Evolutionary conservation across 2,888 invertebrate species (phyloP), one percentile per base, ranked within the genome.

Genomic region (Platycheirus rosarum): DNA sequence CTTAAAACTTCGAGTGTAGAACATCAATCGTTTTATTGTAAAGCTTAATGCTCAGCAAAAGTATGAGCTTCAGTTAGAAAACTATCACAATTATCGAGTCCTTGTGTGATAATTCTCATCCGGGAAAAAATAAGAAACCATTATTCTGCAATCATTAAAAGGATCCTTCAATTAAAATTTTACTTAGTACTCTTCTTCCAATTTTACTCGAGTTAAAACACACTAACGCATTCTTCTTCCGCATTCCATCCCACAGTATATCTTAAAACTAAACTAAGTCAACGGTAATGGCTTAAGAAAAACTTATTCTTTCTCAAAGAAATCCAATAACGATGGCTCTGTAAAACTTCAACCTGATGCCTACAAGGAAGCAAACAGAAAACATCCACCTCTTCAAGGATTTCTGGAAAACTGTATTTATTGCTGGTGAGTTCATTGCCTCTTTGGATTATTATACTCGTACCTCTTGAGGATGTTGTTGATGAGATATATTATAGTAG

Each of bases 111-210:
- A 0, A 53, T n/a, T 53, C 20, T 53, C n/a, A 35, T 18, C 13
- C 3, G 7, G n/a, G 35, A 40, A 14, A n/a, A 23, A 26, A 57
- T 9, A 40, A 8, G 55, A 37, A 57, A 57, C 18, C 62, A 73
- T 73, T 53, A 55, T 53, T 32, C 46, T 60, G 53, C 40, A 73
- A 73, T 73, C 68, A 78, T 73, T 57, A 62, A 57, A 57, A 40
- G 40, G 13, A 37, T 73, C 35, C 18, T 71, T 73, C 66, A 68
- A 78, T 73, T 78, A 73, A 46, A 40, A n/a, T 66, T 23, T 69
- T 53, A 60, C 65, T 60, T 32, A 48, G 53, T 29, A 65, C 73
- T 48, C 57, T 16, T 71, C 35, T 65, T 20, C 37, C 26, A n/a
- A n/a, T 40, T 42, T 42, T 20, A 46, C 18, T 23, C 18, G 14